phyloP scores from a whole-genome alignment of 2,113 vertebrate genomes.

The Rousettus leschenaultii region DNA sequence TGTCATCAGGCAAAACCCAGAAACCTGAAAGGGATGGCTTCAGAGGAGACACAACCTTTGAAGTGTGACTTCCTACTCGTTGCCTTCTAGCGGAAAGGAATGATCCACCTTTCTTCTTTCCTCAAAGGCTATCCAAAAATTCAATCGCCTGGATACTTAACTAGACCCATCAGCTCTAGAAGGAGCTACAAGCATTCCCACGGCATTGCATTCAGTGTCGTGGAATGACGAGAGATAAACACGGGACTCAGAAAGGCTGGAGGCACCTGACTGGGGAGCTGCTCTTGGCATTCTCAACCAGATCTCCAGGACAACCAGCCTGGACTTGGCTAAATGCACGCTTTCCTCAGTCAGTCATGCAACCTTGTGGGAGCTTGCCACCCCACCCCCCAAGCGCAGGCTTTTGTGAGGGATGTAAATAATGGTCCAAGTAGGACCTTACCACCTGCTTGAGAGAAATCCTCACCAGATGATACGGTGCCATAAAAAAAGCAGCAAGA shows the following conservation, averaged over 20 bases:
- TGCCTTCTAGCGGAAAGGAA: background rate
- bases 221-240: background rate
- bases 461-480: background rate
- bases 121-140: background rate
- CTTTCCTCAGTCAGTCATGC: background rate
- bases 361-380: background rate
- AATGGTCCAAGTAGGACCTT: background rate
- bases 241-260: background rate
- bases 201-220: accelerated
- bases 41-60: background rate
- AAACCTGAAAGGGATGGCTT: background rate
- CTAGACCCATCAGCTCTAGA: background rate
- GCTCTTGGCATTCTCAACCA: background rate
- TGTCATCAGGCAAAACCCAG: background rate
- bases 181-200: background rate
- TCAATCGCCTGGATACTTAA: background rate
- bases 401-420: background rate
- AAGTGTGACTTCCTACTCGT: background rate
- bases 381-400: background rate
- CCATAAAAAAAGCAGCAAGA: accelerated
- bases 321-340: accelerated
- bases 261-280: accelerated
- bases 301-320: background rate
- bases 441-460: background rate
- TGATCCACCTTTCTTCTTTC: background rate